Conservation (phyloP, 2,113 vertebrate species). For the Sinocyclocheilus anophthalmus region DNA sequence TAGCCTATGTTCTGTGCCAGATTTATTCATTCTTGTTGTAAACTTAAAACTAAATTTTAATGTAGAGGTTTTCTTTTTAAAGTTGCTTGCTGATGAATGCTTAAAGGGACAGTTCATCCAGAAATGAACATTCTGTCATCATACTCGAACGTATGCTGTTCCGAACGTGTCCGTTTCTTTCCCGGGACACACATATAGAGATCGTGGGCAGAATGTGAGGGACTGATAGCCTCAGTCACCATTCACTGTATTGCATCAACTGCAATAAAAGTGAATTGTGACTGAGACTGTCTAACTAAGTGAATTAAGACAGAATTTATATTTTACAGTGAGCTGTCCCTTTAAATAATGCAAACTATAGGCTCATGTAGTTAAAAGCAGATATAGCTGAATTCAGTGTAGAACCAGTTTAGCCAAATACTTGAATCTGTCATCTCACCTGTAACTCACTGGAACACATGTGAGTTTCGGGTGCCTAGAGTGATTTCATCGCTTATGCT, state of each 20-base stretch:
- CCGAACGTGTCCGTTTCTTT: not conserved
- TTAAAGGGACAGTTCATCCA: not conserved
- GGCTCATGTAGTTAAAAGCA: not conserved
- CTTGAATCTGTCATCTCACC: not conserved
- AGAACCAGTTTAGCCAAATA: slow-evolving; percentile 37
- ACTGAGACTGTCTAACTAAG: no score
- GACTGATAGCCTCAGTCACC: no score
- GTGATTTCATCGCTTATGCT: not conserved
- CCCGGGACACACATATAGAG: not conserved
- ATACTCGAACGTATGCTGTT: not conserved
- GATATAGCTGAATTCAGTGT: slow-evolving; percentile 22
- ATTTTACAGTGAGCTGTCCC: not conserved
- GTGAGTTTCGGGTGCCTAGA: not conserved
- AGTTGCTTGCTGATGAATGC: not conserved
- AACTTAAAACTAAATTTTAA: not conserved
- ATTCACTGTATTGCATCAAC: no score
- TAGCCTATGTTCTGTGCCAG: not conserved
- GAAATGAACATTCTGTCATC: not conserved
- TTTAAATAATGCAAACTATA: not conserved
- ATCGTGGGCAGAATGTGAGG: not conserved
- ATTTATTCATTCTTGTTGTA: not conserved
- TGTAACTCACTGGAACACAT: not conserved
- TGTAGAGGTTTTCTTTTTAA: not conserved
- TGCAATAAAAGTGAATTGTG: no score
- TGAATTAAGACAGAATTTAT: not conserved